These are phyloP conservation scores for Phymastichus coffea DNA, from an alignment of 1,140 invertebrate species.

Conservation along the genomic window DNA sequence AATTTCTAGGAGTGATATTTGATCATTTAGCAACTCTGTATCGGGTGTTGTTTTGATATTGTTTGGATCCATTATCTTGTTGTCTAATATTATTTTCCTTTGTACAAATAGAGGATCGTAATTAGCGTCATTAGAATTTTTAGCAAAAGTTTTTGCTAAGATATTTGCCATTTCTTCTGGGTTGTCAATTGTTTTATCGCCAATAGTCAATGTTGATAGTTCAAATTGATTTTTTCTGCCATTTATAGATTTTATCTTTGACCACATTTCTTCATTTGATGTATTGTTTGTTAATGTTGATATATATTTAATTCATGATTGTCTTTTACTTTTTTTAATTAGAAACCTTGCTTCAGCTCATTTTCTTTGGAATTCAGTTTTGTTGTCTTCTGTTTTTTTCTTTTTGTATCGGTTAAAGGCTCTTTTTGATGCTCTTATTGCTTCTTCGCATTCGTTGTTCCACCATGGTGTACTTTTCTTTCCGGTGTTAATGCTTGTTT, in stretches of 20 bases:
- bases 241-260: neutral
- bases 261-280: neutral
- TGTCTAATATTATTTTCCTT: constrained; percentile 21
- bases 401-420: no score
- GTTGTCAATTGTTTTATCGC: no score
- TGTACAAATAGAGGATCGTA: neutral
- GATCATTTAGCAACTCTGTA: neutral
- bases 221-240: neutral
- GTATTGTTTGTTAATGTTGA: neutral
- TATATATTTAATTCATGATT: neutral
- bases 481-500: neutral
- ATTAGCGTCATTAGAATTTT: constrained; percentile 25
- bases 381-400: neutral
- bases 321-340: neutral
- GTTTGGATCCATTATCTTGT: neutral
- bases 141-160: constrained; percentile 32
- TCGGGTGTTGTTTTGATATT: neutral
- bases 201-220: no score
- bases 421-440: neutral
- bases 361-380: neutral
- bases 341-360: no score
- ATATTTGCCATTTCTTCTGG: constrained; percentile 28
- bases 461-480: neutral
- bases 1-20: neutral
- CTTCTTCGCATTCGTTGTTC: neutral